Evolutionary conservation across 2,113 vertebrate genomes (phyloP).

Genomic region (Tauraco erythrolophus): DNA sequence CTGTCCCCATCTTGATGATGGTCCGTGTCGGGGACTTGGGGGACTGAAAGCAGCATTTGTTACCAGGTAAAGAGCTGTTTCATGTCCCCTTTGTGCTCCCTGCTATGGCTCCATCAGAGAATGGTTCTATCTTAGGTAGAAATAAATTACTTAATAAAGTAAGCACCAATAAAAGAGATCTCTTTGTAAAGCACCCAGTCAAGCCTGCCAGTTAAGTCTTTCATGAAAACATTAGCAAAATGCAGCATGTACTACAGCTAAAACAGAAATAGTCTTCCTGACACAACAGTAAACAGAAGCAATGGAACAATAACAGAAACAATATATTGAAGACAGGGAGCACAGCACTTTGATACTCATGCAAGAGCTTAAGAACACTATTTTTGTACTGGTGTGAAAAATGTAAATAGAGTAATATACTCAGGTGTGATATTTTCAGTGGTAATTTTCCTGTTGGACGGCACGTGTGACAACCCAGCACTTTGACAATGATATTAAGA

Average conservation of each 20-base stretch:
- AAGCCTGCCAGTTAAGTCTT: not conserved
- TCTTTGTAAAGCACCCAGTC: not conserved
- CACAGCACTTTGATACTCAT: not conserved
- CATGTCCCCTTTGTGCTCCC: not conserved
- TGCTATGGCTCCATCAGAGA: not conserved
- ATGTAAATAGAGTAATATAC: not conserved
- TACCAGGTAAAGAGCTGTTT: not conserved
- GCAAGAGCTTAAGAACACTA: not conserved
- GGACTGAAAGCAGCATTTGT: not conserved
- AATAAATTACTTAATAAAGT: not conserved
- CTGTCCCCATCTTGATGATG: not conserved
- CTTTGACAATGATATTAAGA: not conserved
- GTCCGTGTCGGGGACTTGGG: rapidly evolving
- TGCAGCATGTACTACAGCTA: not conserved
- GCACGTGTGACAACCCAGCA: not conserved
- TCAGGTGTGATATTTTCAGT: not conserved
- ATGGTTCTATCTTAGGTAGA: not conserved
- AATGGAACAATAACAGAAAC: not conserved
- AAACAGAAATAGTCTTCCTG: not conserved
- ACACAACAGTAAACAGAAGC: not conserved
- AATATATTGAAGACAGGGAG: not conserved
- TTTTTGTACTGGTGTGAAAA: not conserved
- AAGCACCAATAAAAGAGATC: not conserved
- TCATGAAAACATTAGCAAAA: not conserved
- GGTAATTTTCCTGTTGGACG: not conserved